phyloP scores from a whole-genome alignment of 2,113 vertebrate species.

The Oryzias curvinotus region DNA sequence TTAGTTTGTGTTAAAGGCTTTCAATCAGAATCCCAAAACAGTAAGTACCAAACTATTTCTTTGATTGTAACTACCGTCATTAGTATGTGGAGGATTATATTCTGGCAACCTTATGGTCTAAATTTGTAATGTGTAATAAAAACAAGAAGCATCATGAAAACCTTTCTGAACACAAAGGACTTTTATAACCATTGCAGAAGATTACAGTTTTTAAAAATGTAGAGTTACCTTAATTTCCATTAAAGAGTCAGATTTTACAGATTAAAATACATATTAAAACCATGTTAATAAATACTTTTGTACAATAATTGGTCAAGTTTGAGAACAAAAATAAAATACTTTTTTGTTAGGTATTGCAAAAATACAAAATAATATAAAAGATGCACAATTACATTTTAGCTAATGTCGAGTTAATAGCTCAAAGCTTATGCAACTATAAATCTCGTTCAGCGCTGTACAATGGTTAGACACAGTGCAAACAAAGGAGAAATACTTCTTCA shows the following conservation, averaged over 20 bases:
- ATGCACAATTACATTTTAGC: slow-evolving; percentile 35
- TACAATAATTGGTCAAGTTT: slow-evolving; percentile 24
- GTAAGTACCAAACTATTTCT: too few species aligned
- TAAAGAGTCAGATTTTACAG: slow-evolving; percentile 12
- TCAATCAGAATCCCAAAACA: too few species aligned
- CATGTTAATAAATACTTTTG: slow-evolving; percentile 63
- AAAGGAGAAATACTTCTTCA: slow-evolving; percentile 26
- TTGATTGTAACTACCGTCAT: too few species aligned
- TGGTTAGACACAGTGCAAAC: slow-evolving; percentile 53
- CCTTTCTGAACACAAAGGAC: background rate
- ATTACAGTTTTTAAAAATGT: slow-evolving; percentile 1
- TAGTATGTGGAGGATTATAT: too few species aligned
- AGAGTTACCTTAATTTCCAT: slow-evolving; percentile 22
- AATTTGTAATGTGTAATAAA: too few species aligned
- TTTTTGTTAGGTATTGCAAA: slow-evolving; percentile 45
- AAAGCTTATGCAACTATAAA: background rate
- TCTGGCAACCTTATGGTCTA: too few species aligned
- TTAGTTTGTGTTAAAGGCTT: too few species aligned
- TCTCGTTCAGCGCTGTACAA: slow-evolving; percentile 14
- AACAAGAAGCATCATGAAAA: too few species aligned
- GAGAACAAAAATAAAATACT: slow-evolving; percentile 58
- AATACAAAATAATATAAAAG: slow-evolving; percentile 53
- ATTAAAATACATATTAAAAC: slow-evolving; percentile 55
- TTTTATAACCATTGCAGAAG: slow-evolving; percentile 25
- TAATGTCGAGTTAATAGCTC: slow-evolving; percentile 14